These are phyloP conservation scores for Atherinomorus stipes DNA, from an alignment of 2,113 vertebrate species.

Conservation along the genomic window DNA sequence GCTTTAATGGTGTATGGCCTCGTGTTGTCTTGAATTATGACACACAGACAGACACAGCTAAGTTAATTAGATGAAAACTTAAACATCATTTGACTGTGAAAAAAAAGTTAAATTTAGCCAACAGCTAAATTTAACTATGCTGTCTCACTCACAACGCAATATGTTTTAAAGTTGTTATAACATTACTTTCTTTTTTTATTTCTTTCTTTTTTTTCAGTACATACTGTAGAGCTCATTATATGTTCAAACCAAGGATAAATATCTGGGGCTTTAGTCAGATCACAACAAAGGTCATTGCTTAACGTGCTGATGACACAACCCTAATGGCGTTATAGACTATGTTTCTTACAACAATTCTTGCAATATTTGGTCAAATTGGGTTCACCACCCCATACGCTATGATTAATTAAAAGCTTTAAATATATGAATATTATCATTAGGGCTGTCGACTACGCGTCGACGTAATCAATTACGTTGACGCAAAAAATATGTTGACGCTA, in stretches of 20 bases:
- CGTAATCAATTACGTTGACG: no score
- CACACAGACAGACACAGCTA: background rate
- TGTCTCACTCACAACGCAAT: background rate
- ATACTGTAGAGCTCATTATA: background rate
- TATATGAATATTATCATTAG: no score
- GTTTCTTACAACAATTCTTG: no score
- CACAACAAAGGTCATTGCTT: background rate
- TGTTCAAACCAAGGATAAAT: background rate
- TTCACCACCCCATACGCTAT: no score
- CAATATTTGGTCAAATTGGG: no score
- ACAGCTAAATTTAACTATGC: background rate
- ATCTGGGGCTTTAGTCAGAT: constrained; percentile 14
- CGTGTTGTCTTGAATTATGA: constrained; percentile 33
- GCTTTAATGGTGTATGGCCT: constrained; percentile 41
- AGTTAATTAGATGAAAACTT: background rate
- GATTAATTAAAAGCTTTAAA: no score
- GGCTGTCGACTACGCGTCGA: no score
- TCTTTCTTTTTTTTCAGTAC: background rate
- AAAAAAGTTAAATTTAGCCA: background rate
- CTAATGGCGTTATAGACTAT: no score
- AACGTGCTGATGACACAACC: no score
- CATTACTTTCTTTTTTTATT: constrained; percentile 5
- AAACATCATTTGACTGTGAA: constrained; percentile 14
- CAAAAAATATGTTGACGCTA: no score
- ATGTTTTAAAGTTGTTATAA: background rate